Conservation (phyloP, 2,113 vertebrate species). For the Actenoides lindsayi region DNA sequence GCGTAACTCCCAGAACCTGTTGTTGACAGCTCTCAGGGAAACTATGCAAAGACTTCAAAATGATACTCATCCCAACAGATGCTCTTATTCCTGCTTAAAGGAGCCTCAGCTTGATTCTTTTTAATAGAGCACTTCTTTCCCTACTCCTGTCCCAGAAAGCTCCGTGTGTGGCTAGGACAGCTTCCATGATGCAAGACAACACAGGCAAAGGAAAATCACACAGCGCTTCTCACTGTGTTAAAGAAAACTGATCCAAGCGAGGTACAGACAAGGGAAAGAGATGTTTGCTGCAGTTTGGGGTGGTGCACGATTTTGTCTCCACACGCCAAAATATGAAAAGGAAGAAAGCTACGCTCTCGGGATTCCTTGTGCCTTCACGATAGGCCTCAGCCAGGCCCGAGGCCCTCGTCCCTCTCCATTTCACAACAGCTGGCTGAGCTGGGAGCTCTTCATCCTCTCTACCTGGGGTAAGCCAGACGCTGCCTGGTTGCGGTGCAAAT, state of each 20-base stretch:
- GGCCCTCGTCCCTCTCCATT: background rate
- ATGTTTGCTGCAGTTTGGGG: background rate
- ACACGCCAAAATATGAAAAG: accelerated
- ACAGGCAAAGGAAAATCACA: background rate
- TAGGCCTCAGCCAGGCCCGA: background rate
- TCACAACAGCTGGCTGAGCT: background rate
- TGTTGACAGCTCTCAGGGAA: background rate
- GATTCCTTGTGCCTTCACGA: background rate
- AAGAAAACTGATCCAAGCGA: background rate
- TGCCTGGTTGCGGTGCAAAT: accelerated
- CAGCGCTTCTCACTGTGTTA: background rate
- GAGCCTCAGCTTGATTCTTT: background rate
- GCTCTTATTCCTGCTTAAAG: background rate
- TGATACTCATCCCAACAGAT: background rate
- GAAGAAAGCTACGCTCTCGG: background rate
- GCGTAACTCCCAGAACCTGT: background rate
- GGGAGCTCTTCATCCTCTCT: background rate
- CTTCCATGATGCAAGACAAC: background rate
- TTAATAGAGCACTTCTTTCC: background rate
- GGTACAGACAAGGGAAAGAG: accelerated
- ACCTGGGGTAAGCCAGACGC: accelerated
- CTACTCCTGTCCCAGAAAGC: background rate
- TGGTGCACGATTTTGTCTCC: background rate
- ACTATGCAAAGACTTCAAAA: background rate
- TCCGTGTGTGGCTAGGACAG: too few relatives aligned